Base-by-base conservation (phyloP, 2,113 vertebrate species). In the Onychostoma macrolepis region DNA sequence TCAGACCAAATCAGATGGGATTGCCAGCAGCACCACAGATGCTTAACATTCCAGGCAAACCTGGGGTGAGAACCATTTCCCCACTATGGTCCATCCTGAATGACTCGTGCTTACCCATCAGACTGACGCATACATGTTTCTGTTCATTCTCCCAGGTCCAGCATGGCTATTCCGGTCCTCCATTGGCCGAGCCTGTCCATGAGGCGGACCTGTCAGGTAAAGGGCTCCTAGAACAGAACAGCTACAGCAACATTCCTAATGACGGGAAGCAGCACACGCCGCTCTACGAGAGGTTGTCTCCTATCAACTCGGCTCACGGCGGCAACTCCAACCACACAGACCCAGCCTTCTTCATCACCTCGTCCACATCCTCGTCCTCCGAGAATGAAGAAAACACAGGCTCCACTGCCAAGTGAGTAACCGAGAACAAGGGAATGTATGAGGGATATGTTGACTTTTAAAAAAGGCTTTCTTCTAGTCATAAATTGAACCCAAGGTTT, bases 221-320 rank as follows among this genome's bases (percentile, higher is more conserved):
- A 95, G 93, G 92, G 92, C 90, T 96, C 90, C 92, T 94, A 65
- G 96, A 97, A 92, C 96, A 96, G 93, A 97, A 96, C 94, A 96
- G 93, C 95, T 97, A 96, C 94, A 93, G 96, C 92, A 96, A 96
- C 97, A 97, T 97, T 97, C 96, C 97, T 95, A 95, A 94, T 0
- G 96, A 97, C 94, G 97, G 96, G 93, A 98, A 97, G 91, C 96
- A 97, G 90, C 97, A 98, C 92, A 99, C 96, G 13, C 97, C 96
- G 28, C 93, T 98, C 90, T 99, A 98, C 6, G 97, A 98, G 91
- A 95, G 97, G 61, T 96, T 97, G 67, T 98, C 97, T 89, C 96
- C 97, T 72, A 96, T 96, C 92, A 96, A 96, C 88, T 95, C 95
- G 15, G 93, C 95, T 80, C 94, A 93, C 86, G 92, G 95, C 0